These are phyloP conservation scores for Thalassaphorura encarpata DNA, from an alignment of 1,140 invertebrate species.

Conservation along the genomic window DNA sequence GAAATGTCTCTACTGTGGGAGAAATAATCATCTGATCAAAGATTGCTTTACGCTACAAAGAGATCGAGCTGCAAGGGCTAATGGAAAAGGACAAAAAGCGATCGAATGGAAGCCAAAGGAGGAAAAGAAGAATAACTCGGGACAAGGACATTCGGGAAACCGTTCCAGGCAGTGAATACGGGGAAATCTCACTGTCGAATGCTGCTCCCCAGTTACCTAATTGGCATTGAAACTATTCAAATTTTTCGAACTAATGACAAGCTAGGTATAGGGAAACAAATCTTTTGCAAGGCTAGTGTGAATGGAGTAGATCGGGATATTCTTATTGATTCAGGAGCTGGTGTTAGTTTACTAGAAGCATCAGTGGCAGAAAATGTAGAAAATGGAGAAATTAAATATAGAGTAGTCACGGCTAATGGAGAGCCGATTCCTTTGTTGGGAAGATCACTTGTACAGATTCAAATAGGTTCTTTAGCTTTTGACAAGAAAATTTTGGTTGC, in stretches of 20 bases:
- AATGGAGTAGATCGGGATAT: not conserved
- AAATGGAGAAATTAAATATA: not conserved
- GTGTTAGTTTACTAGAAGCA: not conserved
- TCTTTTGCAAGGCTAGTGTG: not conserved
- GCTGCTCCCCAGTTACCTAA: not conserved
- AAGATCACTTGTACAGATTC: not conserved
- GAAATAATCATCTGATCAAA: slow-evolving; percentile 40
- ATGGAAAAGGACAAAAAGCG: not conserved
- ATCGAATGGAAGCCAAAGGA: not conserved
- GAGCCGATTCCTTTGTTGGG: not conserved
- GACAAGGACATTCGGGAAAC: not conserved
- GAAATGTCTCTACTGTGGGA: not conserved
- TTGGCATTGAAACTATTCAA: not conserved
- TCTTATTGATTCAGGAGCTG: not conserved
- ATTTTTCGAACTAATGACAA: not conserved
- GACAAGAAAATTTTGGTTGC: not conserved
- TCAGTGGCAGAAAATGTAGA: not conserved
- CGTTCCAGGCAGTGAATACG: not conserved
- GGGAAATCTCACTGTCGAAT: not conserved
- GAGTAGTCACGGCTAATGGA: not conserved
- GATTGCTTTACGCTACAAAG: not conserved
- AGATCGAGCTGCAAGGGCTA: not conserved
- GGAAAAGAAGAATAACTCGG: not conserved
- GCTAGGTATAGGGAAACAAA: not conserved
- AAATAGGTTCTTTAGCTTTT: not conserved